Evolutionary conservation across 2,113 vertebrate species (phyloP), one percentile per base, ranked within the genome.

Genomic region (Athene noctua): DNA sequence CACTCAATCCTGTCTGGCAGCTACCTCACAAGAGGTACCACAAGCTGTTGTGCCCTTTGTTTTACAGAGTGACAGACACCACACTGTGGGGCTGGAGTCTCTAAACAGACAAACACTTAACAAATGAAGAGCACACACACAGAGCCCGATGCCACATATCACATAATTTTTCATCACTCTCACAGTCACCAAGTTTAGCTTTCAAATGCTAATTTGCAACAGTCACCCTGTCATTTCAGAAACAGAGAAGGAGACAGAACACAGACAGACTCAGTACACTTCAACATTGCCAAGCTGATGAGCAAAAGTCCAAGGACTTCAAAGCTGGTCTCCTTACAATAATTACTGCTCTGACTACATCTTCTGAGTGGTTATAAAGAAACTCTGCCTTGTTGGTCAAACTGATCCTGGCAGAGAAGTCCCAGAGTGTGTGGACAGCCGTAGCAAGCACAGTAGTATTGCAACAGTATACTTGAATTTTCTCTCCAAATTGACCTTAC

Each of bases 401-500:
- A 78, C 18, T 57, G 68, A 65, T 94, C 77, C 89, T 67, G 92
- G 93, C 92, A 96, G 94, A 96, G 79, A 83, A 92, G 63, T 95
- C 70, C 80, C 61, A 57, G 91, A 72, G 83, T 2, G 12, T 21
- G 84, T 95, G 49, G 89, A 92, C 75, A 90, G 83, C 68, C 8
- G 49, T n/a, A 91, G 73, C 84, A 92, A 92, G 92, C 94, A 93
- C 91, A 85, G 89, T 36, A 80, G 88, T 47, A 91, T 40, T 83
- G 83, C 79, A 91, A 94, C 85, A 90, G 51, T 26, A 44, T 65
- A 77, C 89, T 96, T 38, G 46, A 57, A 94, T 67, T 80, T 91
- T 87, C 29, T 92, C 86, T 95, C 74, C 88, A 91, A 81, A 84
- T 54, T 26, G 59, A 92, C 95, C 91, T 97, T 97, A 96, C 97